phyloP scores from a whole-genome alignment of 2,113 vertebrate species.

The Scortum barcoo region DNA sequence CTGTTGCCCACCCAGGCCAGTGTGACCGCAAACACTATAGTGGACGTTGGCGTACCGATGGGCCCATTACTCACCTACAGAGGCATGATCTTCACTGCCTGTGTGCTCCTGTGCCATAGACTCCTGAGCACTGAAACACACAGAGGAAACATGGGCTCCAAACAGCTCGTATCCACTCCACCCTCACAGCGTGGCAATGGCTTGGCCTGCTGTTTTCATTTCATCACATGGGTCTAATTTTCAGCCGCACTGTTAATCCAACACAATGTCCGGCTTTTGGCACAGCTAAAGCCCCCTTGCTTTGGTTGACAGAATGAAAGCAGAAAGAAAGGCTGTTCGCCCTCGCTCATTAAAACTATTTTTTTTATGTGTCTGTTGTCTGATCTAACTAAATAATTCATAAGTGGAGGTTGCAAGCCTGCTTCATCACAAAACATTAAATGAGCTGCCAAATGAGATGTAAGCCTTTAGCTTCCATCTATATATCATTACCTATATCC shows the following conservation, averaged over 20 bases:
- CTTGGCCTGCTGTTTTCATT: constrained; percentile 11
- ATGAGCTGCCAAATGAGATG: neutral
- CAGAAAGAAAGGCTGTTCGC: constrained; percentile 4
- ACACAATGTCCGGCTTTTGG: constrained; percentile 70
- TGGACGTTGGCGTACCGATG: neutral
- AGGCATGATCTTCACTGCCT: constrained; percentile 38
- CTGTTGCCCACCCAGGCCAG: neutral
- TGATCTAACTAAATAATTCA: neutral
- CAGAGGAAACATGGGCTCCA: constrained; percentile 27
- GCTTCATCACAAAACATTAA: neutral
- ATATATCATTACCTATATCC: neutral
- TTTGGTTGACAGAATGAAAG: constrained; percentile 57
- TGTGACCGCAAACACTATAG: neutral
- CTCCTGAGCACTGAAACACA: constrained; percentile 62
- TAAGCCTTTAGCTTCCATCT: neutral
- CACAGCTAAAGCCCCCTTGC: constrained; percentile 50
- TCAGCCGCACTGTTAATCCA: constrained; percentile 53
- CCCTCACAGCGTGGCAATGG: constrained; percentile 27
- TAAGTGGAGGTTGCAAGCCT: neutral
- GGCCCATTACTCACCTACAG: constrained; percentile 48
- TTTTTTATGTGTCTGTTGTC: neutral
- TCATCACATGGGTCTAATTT: constrained; percentile 61
- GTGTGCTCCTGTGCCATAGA: constrained; percentile 55
- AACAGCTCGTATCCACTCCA: constrained; percentile 34
- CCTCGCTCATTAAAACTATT: neutral